phyloP scores from a whole-genome alignment of 2,888 invertebrate species.

The Clitarchus hookeri region DNA sequence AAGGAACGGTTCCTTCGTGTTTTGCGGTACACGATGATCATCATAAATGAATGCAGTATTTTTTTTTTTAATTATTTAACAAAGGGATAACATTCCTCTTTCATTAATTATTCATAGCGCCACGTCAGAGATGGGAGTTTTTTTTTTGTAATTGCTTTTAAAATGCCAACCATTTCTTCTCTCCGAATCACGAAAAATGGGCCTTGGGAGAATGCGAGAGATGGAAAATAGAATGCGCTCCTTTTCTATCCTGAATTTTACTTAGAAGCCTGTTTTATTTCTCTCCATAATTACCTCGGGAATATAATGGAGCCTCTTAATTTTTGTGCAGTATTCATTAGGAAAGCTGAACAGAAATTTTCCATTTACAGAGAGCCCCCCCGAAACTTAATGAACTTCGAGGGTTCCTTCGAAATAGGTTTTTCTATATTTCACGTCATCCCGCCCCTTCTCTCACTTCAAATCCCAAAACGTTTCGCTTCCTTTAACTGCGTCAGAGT shows the following conservation, averaged over 20 bases:
- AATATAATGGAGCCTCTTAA: neutral
- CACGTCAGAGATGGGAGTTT: neutral
- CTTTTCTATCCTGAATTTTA: neutral
- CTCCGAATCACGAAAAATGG: neutral
- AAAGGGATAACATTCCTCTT: neutral
- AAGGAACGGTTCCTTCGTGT: no score
- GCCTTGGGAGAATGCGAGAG: neutral
- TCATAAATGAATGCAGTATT: neutral
- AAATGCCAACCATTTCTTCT: neutral
- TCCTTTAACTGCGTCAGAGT: neutral
- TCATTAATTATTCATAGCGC: neutral
- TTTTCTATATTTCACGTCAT: neutral
- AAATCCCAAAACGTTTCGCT: neutral
- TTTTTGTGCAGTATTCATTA: conserved; percentile 10
- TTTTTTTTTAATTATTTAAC: neutral
- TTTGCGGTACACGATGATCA: neutral
- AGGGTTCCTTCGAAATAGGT: neutral
- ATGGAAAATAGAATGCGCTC: neutral
- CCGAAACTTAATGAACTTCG: neutral
- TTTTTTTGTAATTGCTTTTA: neutral
- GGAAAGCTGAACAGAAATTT: conserved; percentile 14
- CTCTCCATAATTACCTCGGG: neutral
- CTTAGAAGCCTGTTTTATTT: neutral
- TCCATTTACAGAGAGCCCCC: neutral
- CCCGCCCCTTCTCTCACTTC: neutral